These are phyloP conservation scores for Phoxinus phoxinus DNA, from an alignment of 2,113 vertebrate genomes.

Conservation along the genomic window DNA sequence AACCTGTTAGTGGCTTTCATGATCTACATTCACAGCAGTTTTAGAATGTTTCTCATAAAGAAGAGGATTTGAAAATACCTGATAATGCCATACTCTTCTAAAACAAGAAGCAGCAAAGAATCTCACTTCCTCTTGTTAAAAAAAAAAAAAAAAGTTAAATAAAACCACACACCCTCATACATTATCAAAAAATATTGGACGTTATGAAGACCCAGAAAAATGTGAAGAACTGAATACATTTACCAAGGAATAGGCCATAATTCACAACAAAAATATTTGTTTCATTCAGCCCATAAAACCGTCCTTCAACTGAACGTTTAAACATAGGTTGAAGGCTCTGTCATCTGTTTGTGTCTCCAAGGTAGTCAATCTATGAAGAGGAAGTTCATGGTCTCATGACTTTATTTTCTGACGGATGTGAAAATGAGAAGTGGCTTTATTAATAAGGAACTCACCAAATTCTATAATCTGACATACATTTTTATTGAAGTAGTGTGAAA, in stretches of 20 bases:
- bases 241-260: neutral
- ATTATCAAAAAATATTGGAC: neutral
- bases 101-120: constrained; percentile 21
- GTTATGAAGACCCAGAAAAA: neutral
- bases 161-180: neutral
- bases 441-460: neutral
- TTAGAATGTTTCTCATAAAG: neutral
- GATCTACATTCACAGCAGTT: neutral
- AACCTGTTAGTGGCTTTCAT: neutral
- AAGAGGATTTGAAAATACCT: constrained; percentile 22
- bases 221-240: neutral
- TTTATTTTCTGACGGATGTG: neutral
- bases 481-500: neutral
- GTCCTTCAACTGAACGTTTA: neutral
- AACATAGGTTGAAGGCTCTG: neutral
- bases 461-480: neutral
- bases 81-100: neutral
- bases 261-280: neutral
- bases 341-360: neutral
- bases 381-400: constrained; percentile 1
- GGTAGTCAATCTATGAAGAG: neutral
- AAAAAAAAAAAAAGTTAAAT: neutral
- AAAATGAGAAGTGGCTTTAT: neutral
- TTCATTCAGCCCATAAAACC: neutral
- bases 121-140: neutral